Conservation (phyloP, 1,140 invertebrate genomes). For the Anagrus nilaparvatae region DNA sequence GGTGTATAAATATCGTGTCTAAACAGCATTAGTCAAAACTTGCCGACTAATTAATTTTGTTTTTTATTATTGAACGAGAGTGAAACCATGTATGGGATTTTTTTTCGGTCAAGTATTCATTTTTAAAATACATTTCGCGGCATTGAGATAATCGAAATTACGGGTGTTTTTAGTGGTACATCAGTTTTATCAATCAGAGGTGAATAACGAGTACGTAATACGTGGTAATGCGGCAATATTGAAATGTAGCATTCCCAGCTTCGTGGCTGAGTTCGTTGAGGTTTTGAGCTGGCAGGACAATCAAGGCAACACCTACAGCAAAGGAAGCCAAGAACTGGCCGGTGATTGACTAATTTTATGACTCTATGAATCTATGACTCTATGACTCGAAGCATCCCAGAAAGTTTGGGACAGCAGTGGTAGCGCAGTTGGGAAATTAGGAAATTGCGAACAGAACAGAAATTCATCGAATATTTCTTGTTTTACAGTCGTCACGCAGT, state of each 20-base stretch:
- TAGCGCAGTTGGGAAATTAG: no score
- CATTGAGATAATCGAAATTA: slow-evolving; percentile 2
- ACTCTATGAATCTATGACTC: slow-evolving; percentile 2
- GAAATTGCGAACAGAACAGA: no score
- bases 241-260: slow-evolving; percentile 86
- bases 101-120: no score
- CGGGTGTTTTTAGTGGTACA: slow-evolving; percentile 60
- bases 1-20: no score
- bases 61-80: no score
- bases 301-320: slow-evolving; percentile 57
- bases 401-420: neutral
- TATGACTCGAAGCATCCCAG: slow-evolving; percentile 1
- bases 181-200: slow-evolving; percentile 81
- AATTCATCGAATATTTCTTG: slow-evolving; percentile 14
- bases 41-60: no score
- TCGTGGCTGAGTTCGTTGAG: slow-evolving; percentile 82
- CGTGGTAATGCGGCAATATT: slow-evolving; percentile 87
- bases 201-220: slow-evolving; percentile 89
- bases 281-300: slow-evolving; percentile 79
- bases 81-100: no score
- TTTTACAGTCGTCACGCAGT: slow-evolving; percentile 72
- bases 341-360: slow-evolving; percentile 23
- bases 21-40: no score
- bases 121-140: no score
- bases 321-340: slow-evolving; percentile 39